These are phyloP conservation scores for Chelidonichthys spinosus DNA, from an alignment of 2,797 vertebrate species.

Conservation along the genomic window DNA sequence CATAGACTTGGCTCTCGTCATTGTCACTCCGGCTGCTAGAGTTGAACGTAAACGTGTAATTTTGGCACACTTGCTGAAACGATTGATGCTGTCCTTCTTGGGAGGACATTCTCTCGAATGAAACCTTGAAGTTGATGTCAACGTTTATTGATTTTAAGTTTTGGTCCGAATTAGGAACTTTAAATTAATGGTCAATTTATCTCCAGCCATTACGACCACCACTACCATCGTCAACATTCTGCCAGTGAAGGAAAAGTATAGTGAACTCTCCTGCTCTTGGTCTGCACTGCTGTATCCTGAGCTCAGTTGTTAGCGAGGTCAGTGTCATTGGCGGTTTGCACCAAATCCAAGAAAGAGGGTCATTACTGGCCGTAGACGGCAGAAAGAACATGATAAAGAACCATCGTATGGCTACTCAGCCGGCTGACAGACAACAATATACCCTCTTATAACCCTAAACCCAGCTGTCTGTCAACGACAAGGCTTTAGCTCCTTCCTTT, in stretches of 20 bases:
- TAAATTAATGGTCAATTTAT: no score
- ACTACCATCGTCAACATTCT: background rate
- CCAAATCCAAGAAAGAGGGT: conserved; percentile 33
- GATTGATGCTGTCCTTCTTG: no score
- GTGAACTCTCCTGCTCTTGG: background rate
- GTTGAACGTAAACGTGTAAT: no score
- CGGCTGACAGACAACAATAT: conserved; percentile 40
- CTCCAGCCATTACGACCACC: background rate
- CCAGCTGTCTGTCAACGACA: conserved; percentile 49
- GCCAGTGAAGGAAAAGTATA: conserved; percentile 24
- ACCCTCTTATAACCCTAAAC: conserved; percentile 54
- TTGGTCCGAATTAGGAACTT: no score
- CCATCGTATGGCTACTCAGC: conserved; percentile 34
- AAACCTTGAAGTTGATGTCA: no score
- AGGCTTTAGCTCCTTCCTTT: conserved; percentile 41
- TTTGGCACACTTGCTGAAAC: background rate
- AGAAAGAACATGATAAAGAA: conserved; percentile 32
- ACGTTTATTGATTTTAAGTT: no score
- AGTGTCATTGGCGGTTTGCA: conserved; percentile 56
- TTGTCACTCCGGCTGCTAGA: no score
- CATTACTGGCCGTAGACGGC: conserved; percentile 49
- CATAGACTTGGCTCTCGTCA: no score
- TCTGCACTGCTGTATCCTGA: conserved; percentile 10
- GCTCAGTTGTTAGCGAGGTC: conserved; percentile 36
- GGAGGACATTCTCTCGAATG: no score